phyloP scores from a whole-genome alignment of 35 echinoderm and acorn worm species.

The Hemicentrotus pulcherrimus region DNA sequence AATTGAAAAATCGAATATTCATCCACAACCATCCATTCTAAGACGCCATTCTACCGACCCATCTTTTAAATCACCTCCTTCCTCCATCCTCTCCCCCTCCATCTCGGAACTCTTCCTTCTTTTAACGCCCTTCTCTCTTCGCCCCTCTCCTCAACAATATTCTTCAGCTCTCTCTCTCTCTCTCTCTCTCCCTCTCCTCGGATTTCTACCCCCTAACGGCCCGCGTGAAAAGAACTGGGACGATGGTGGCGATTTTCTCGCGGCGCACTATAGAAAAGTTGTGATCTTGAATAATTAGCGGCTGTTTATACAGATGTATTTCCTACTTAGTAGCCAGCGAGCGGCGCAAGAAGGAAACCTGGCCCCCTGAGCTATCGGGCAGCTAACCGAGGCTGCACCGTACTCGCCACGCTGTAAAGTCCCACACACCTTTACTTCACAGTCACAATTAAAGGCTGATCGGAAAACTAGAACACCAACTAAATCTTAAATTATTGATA shows the following conservation, averaged over 20 bases:
- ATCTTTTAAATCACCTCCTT: background rate
- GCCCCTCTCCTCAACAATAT: background rate
- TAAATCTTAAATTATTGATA: no score
- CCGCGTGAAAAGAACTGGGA: background rate
- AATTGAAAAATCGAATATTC: conserved; percentile 26
- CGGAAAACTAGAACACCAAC: no score
- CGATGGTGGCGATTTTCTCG: conserved; percentile 43
- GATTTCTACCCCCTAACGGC: conserved; percentile 26
- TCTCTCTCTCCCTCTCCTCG: background rate
- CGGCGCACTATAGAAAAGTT: conserved; percentile 49
- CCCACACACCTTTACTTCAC: conserved; percentile 37
- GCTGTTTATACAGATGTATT: conserved; percentile 56
- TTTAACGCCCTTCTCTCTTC: conserved; percentile 20
- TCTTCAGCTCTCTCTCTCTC: background rate
- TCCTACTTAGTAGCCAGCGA: conserved; percentile 43
- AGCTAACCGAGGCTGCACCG: conserved; percentile 19
- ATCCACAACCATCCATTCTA: conserved; percentile 30
- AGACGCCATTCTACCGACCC: conserved; percentile 37
- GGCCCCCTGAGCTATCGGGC: conserved; percentile 27
- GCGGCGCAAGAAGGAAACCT: conserved; percentile 3
- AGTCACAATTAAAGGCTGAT: background rate
- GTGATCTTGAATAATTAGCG: conserved; percentile 51
- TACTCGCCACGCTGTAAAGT: conserved; percentile 39
- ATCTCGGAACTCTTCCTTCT: background rate
- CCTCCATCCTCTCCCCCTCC: conserved; percentile 22